A percentile compares a stretch with the other conserved stretches of the same genome.
Evolutionary conservation across 2,888 invertebrate species (phyloP).

Genomic region (Autographa gamma): DNA sequence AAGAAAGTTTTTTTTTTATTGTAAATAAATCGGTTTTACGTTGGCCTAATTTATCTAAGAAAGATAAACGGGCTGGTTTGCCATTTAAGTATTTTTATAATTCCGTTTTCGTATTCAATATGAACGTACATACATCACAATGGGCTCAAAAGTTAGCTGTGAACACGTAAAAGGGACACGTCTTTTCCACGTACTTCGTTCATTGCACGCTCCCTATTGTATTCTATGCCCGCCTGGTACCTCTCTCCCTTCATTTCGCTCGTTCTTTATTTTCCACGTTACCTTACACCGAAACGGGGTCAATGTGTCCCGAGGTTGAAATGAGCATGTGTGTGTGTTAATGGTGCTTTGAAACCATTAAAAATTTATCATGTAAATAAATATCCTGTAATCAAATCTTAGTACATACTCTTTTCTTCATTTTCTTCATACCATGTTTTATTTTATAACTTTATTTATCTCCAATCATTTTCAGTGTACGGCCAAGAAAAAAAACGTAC

Average conservation of each 20-base stretch:
- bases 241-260: conserved; percentile 73
- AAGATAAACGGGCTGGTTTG: no score
- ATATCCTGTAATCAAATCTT: not conserved
- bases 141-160: conserved; percentile 17
- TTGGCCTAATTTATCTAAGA: no score
- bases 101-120: not conserved
- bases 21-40: not conserved
- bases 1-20: conserved; percentile 1
- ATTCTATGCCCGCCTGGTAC: conserved; percentile 71
- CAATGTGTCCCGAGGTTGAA: conserved; percentile 70
- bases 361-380: not conserved
- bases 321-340: conserved; percentile 63
- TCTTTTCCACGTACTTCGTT: conserved; percentile 49
- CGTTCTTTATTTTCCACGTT: conserved; percentile 71
- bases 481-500: no score
- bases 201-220: conserved; percentile 65
- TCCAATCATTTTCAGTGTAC: no score
- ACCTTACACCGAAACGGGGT: conserved; percentile 73
- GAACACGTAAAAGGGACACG: conserved; percentile 52
- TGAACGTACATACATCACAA: not conserved
- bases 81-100: not conserved
- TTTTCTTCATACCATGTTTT: not conserved
- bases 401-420: not conserved
- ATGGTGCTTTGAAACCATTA: conserved; percentile 36
- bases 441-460: no score